Percentiles rank a stretch among this genome's conserved stretches.
Evolutionary conservation across 1,140 invertebrate species (phyloP).

Genomic region (Drosophila tsacasi): DNA sequence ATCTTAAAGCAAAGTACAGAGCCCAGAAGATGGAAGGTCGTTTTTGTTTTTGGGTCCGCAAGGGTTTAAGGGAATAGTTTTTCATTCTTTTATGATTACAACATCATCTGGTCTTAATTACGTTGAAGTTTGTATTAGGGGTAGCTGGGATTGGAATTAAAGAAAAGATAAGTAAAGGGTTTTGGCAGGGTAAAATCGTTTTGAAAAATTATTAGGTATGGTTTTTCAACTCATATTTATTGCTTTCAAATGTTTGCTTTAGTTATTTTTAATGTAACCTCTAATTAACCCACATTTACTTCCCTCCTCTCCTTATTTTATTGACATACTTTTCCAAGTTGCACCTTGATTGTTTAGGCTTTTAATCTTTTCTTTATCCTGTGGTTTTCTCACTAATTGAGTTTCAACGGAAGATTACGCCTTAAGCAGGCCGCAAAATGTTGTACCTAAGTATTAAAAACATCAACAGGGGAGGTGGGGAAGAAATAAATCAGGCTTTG

Average conservation of each 20-base stretch:
- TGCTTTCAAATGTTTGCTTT: background rate
- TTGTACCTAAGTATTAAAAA: constrained; percentile 13
- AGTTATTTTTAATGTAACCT: background rate
- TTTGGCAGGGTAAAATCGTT: too few relatives aligned
- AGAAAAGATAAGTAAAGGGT: background rate
- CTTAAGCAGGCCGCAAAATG: constrained; percentile 16
- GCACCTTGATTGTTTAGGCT: constrained; percentile 15
- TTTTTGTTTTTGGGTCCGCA: constrained; percentile 9
- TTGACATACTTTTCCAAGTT: constrained; percentile 8
- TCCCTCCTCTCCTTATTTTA: background rate
- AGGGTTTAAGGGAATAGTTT: constrained; percentile 57
- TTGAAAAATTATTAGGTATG: too few relatives aligned
- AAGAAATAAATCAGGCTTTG: constrained; percentile 34
- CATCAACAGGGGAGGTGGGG: background rate
- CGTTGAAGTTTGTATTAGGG: constrained; percentile 22
- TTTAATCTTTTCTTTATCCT: constrained; percentile 25
- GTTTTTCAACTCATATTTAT: too few relatives aligned
- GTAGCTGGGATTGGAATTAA: background rate
- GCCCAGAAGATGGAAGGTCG: background rate
- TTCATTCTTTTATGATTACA: constrained; percentile 55
- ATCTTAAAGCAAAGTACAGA: constrained; percentile 14
- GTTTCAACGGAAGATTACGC: constrained; percentile 14
- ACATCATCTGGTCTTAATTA: constrained; percentile 62
- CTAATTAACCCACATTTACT: constrained; percentile 6
- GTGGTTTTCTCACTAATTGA: constrained; percentile 26